Percentiles rank a stretch among this genome's conserved stretches.
These are phyloP conservation scores for Luidia sarsii DNA, from an alignment of 53 echinoderm and acorn worm species.

Conservation along the genomic window DNA sequence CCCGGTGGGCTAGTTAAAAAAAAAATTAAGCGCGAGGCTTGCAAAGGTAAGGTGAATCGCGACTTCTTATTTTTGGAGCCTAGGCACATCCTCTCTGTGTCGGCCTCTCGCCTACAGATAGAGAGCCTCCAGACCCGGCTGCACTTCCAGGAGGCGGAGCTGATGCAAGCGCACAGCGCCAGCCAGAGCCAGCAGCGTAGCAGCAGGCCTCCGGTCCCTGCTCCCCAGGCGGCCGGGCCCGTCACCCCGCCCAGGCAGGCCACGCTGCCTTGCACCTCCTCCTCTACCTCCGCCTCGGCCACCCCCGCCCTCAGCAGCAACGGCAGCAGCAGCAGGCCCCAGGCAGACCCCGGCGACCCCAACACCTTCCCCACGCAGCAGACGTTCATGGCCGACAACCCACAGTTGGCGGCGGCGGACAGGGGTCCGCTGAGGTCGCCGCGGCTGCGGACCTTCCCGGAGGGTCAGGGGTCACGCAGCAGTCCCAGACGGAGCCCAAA, in stretches of 20 bases:
- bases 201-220: conserved; percentile 37
- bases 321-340: too few relatives aligned
- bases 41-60: too few relatives aligned
- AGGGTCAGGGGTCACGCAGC: conserved; percentile 1
- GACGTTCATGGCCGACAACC: conserved; percentile 74
- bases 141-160: conserved; percentile 89
- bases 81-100: too few relatives aligned
- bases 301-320: background rate
- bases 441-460: conserved; percentile 18
- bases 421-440: conserved; percentile 50
- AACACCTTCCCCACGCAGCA: conserved; percentile 75
- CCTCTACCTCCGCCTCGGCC: background rate
- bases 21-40: too few relatives aligned
- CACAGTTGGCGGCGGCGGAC: conserved; percentile 6
- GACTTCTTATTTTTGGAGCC: too few relatives aligned
- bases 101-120: conserved; percentile 58
- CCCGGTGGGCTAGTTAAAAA: too few relatives aligned
- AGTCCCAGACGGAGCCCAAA: conserved; percentile 54
- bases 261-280: too few relatives aligned
- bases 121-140: conserved; percentile 90
- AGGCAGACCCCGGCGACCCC: background rate
- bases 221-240: background rate
- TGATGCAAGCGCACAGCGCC: conserved; percentile 75
- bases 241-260: conserved; percentile 9
- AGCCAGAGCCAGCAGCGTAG: conserved; percentile 26